Evolutionary conservation across 2,888 invertebrate species (phyloP), one percentile per base, ranked within the genome.

Genomic region (Ceratothoa steindachneri): DNA sequence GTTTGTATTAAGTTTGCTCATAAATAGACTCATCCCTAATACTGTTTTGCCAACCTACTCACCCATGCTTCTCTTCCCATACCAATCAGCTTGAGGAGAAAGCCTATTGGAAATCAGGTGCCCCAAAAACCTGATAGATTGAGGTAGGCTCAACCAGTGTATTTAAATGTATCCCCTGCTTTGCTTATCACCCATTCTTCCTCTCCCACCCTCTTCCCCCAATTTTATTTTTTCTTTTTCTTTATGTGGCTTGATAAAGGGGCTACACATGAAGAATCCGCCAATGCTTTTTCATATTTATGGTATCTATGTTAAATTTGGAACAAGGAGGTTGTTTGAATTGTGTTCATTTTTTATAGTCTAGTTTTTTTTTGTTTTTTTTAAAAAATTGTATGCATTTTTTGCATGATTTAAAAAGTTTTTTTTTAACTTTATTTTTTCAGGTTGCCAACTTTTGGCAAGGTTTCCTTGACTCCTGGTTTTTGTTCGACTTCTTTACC

Each of bases 41-140:
- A 31, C 31, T 31, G 15, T 67, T 31, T 31, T 30, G 22, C 31
- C 5, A 60, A n/a, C 19, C n/a, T 60, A 19, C 19, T 19, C 9
- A n/a, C 24, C 9, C n/a, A n/a, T 60, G n/a, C 60, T n/a, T 9
- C n/a, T 60, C 9, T 60, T 19, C 24, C 24, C n/a, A 5, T n/a
- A n/a, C 9, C 24, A 60, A 60, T 22, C 60, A 91, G 91, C 86
- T 89, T 91, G 83, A 88, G 91, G 83, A 88, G 91, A 85, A 91
- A 91, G 87, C 88, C 90, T 82, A 89, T 91, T 77, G 90, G 90
- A 71, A 91, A 87, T 82, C 85, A 52, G 71, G 74, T 79, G 30
- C 79, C 81, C 65, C 77, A 80, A 75, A 81, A 80, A 68, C 79
- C 81, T 67, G 81, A 81, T 73, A 72, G 80, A 41, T 73, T 81